These are phyloP conservation scores for Peromyscus eremicus DNA, from an alignment of 2,797 vertebrate genomes.

Conservation along the genomic window DNA sequence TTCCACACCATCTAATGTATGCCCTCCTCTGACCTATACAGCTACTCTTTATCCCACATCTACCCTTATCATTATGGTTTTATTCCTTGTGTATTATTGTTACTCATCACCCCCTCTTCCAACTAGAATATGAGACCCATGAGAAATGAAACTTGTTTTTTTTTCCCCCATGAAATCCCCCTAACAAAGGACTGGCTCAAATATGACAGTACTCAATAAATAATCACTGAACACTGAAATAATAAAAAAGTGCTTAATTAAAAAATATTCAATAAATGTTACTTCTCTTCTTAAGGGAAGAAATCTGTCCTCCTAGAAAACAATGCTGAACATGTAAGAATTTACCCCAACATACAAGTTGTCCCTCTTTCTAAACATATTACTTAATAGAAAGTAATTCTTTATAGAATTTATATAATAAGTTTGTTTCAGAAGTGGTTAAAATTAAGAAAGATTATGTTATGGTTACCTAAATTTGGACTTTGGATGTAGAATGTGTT, in stretches of 20 bases:
- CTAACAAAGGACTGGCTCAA: not conserved
- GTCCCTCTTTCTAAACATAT: constrained; percentile 1
- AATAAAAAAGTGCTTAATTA: not conserved
- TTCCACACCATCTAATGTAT: not conserved
- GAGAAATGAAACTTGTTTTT: not conserved
- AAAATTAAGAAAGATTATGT: constrained; percentile 52
- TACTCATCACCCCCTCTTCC: not conserved
- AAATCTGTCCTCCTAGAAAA: constrained; percentile 41
- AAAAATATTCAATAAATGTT: constrained; percentile 11
- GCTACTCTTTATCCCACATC: not conserved
- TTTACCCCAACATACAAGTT: not conserved
- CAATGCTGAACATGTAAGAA: not conserved
- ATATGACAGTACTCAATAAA: not conserved
- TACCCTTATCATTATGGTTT: not conserved
- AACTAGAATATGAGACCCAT: not conserved
- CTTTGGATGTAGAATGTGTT: constrained; percentile 50
- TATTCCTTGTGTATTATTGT: not conserved
- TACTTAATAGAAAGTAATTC: constrained; percentile 29
- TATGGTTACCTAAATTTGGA: constrained; percentile 14
- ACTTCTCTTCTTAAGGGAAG: not conserved
- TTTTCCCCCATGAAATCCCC: not conserved
- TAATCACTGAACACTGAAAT: not conserved
- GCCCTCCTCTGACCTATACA: not conserved
- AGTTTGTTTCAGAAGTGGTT: constrained; percentile 50
- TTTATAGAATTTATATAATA: constrained; percentile 47